phyloP scores from a whole-genome alignment of 2,888 invertebrate species.

The Coleophora flavipennella region DNA sequence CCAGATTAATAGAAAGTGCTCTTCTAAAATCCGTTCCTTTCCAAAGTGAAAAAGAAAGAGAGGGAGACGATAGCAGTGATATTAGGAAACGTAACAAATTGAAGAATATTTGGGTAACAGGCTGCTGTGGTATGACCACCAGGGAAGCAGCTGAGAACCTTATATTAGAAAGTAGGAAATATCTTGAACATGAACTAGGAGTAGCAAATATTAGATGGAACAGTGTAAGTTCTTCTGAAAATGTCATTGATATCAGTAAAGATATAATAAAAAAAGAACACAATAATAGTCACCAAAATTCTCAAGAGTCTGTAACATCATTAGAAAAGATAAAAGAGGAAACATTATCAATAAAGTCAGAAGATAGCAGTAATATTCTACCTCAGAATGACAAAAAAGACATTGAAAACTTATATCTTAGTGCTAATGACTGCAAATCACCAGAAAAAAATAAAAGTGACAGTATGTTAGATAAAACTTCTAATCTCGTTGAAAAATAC shows the following conservation, averaged over 20 bases:
- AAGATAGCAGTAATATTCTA: neutral
- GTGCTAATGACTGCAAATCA: slow-evolving; percentile 1
- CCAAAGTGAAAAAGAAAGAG: slow-evolving; percentile 83
- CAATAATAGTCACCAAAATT: neutral
- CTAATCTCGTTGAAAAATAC: too few relatives aligned
- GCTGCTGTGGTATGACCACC: slow-evolving; percentile 84
- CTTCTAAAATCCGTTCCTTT: slow-evolving; percentile 87
- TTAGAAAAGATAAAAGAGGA: slow-evolving; percentile 1
- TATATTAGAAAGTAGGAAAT: slow-evolving; percentile 82
- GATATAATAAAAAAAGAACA: neutral
- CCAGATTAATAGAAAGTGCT: slow-evolving; percentile 80
- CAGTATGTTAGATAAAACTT: too few relatives aligned
- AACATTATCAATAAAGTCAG: neutral
- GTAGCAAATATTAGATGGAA: slow-evolving; percentile 80
- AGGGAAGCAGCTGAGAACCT: slow-evolving; percentile 85
- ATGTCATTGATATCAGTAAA: neutral
- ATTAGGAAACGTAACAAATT: slow-evolving; percentile 77
- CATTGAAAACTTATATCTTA: slow-evolving; percentile 4
- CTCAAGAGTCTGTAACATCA: neutral
- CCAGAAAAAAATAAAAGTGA: neutral
- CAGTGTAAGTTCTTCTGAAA: neutral
- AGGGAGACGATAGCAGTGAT: slow-evolving; percentile 78
- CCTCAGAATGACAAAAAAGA: neutral
- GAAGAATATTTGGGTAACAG: slow-evolving; percentile 84
- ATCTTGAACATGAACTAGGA: slow-evolving; percentile 81